Percentiles rank a stretch among this genome's conserved stretches.
phyloP scores from a whole-genome alignment of 2,888 invertebrate species.

The Nemurella pictetii region DNA sequence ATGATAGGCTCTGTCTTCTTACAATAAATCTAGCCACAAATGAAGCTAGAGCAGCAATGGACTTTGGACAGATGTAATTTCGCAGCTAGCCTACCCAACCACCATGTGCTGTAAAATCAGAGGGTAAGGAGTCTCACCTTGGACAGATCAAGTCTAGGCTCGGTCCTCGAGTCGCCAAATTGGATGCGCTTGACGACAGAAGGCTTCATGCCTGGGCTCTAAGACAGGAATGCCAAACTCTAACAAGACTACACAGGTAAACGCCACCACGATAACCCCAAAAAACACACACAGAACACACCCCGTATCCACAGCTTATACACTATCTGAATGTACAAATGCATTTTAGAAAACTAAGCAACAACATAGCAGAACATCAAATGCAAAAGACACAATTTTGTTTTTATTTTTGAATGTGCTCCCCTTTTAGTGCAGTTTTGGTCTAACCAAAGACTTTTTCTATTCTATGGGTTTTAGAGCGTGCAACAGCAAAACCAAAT shows the following conservation, averaged over 20 bases:
- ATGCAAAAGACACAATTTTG: neutral
- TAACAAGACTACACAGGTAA: slow-evolving; percentile 29
- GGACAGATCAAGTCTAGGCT: slow-evolving; percentile 48
- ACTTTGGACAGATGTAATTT: neutral
- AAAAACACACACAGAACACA: slow-evolving; percentile 5
- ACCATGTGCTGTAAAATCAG: neutral
- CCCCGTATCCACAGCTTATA: neutral
- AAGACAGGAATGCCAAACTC: slow-evolving; percentile 36
- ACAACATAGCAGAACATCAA: neutral
- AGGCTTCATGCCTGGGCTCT: slow-evolving; percentile 41
- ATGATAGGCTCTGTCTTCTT: neutral
- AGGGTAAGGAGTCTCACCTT: slow-evolving; percentile 50
- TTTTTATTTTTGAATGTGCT: neutral
- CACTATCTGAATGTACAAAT: neutral
- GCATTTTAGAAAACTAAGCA: slow-evolving; percentile 10
- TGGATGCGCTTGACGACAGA: slow-evolving; percentile 57
- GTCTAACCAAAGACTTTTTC: neutral
- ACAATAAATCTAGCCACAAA: neutral
- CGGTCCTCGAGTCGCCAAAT: slow-evolving; percentile 50
- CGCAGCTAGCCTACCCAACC: neutral
- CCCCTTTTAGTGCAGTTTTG: neutral
- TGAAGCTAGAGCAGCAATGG: neutral
- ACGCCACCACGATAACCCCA: slow-evolving; percentile 32
- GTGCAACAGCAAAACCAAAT: neutral
- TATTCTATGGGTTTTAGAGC: neutral